A percentile compares a stretch with the other conserved stretches of the same genome.
Conservation (phyloP, 2,797 vertebrate genomes). For the Kryptopterus vitreolus region DNA sequence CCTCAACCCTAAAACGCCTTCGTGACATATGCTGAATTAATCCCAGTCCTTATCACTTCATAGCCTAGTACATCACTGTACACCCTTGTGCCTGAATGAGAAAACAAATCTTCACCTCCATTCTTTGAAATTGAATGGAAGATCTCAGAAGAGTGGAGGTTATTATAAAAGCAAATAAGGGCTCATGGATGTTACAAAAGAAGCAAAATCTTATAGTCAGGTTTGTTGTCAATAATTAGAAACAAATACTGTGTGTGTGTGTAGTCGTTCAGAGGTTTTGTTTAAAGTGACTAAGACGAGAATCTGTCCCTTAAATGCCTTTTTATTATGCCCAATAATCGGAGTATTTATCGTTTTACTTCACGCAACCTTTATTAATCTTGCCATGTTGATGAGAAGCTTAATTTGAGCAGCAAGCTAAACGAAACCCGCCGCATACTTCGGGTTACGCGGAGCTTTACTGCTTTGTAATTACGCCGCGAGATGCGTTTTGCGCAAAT, state of each 20-base stretch:
- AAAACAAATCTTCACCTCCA: not conserved
- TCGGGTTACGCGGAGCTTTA: not conserved
- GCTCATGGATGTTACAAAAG: no score
- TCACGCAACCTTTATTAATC: conserved; percentile 32
- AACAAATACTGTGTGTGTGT: conserved; percentile 49
- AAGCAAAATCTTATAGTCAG: not conserved
- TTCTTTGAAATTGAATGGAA: not conserved
- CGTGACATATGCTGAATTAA: not conserved
- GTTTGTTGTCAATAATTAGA: conserved; percentile 42
- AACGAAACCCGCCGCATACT: conserved; percentile 7
- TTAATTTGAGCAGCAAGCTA: conserved; percentile 15
- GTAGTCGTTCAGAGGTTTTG: conserved; percentile 30
- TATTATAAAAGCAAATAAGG: not conserved
- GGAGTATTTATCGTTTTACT: not conserved
- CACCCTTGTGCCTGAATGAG: not conserved
- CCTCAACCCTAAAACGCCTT: not conserved
- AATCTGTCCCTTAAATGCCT: not conserved
- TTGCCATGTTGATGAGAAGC: conserved; percentile 25
- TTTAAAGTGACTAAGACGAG: conserved; percentile 20
- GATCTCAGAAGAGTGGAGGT: not conserved
- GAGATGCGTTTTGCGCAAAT: conserved; percentile 30
- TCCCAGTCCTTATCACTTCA: not conserved
- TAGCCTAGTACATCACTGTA: not conserved
- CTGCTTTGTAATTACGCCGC: conserved; percentile 32
- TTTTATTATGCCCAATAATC: conserved; percentile 21